These are phyloP conservation scores for Saimiri boliviensis DNA, from an alignment of 2,113 vertebrate species.

Conservation along the genomic window DNA sequence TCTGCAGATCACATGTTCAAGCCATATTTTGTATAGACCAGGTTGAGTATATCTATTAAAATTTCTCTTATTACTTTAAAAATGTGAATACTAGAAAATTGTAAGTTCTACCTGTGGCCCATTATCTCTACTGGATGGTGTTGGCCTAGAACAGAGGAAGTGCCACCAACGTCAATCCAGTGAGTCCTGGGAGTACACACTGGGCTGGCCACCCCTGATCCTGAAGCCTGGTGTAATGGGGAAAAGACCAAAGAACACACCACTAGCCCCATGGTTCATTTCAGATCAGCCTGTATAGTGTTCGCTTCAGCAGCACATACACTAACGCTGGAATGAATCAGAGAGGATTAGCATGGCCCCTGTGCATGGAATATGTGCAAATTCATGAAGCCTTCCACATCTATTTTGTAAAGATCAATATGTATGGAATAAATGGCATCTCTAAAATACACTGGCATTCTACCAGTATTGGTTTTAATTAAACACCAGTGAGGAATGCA, in stretches of 20 bases:
- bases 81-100: neutral
- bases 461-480: neutral
- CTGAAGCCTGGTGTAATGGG: neutral
- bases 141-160: no score
- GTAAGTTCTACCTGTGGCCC: neutral
- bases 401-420: no score
- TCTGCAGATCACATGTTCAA: neutral
- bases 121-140: neutral
- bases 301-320: no score
- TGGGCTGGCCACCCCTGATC: neutral
- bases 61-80: neutral
- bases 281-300: neutral
- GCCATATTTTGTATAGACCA: neutral
- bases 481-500: neutral
- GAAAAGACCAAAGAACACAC: neutral
- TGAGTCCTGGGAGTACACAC: neutral
- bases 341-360: no score
- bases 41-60: neutral
- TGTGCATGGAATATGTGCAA: no score
- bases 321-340: no score
- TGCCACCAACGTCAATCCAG: no score
- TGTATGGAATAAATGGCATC: no score
- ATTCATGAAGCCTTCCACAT: no score
- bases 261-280: neutral
- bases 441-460: neutral